These are phyloP conservation scores for Clarias laeviceps DNA, from an alignment of 2,797 vertebrate genomes.

Conservation along the genomic window DNA sequence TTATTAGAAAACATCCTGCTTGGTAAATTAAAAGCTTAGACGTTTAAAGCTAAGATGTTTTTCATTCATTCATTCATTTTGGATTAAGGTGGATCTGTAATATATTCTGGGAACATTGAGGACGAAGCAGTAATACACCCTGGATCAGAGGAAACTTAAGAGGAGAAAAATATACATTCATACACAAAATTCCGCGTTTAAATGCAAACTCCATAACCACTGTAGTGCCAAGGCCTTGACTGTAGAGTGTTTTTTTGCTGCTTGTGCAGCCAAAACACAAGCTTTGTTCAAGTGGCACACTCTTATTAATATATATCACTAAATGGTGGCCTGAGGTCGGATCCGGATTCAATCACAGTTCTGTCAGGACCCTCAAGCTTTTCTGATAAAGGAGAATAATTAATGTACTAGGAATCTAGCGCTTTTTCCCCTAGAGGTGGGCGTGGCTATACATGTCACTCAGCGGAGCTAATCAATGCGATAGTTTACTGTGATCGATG, in stretches of 20 bases:
- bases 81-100: not conserved
- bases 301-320: conserved; percentile 8
- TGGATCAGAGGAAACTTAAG: not conserved
- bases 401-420: too few relatives aligned
- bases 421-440: too few relatives aligned
- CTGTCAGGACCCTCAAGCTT: too few relatives aligned
- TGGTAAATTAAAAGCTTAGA: not conserved
- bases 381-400: too few relatives aligned
- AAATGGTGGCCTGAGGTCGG: too few relatives aligned
- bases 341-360: too few relatives aligned
- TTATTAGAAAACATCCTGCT: not conserved
- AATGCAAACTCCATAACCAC: not conserved
- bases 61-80: not conserved
- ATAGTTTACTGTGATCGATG: too few relatives aligned
- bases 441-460: too few relatives aligned
- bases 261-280: not conserved
- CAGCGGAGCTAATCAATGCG: too few relatives aligned
- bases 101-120: not conserved
- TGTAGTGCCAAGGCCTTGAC: not conserved
- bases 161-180: not conserved
- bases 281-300: not conserved
- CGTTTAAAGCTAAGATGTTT: too few relatives aligned
- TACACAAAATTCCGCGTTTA: not conserved
- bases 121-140: not conserved
- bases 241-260: not conserved